Conservation (phyloP, 2,797 vertebrate genomes). For the Gadopsis marmoratus region DNA sequence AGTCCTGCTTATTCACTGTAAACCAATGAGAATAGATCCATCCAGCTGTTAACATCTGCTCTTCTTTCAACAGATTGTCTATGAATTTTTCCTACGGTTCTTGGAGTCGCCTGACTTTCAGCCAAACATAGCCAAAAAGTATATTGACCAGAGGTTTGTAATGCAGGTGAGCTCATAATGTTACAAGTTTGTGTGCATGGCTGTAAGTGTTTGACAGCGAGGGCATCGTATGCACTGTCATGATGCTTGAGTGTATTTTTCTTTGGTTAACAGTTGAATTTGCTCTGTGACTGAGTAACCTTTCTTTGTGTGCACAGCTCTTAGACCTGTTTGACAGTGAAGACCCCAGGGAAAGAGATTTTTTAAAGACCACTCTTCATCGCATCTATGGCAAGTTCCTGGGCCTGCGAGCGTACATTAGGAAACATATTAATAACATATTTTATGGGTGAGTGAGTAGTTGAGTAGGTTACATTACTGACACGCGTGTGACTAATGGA, state of each 20-base stretch:
- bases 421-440: slow-evolving; percentile 99
- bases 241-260: background rate
- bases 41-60: background rate
- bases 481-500: background rate
- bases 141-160: slow-evolving; percentile 99
- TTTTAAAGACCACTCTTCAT: slow-evolving; percentile 98
- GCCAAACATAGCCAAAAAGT: slow-evolving; percentile 99
- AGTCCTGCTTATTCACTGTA: background rate
- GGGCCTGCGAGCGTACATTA: slow-evolving; percentile 98
- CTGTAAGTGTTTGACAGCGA: background rate
- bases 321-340: slow-evolving; percentile 99
- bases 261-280: background rate
- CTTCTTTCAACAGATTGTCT: slow-evolving; percentile 91
- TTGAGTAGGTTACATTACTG: background rate
- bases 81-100: slow-evolving; percentile 99
- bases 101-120: slow-evolving; percentile 99
- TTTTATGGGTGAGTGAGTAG: slow-evolving; percentile 95
- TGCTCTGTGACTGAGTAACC: background rate
- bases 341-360: slow-evolving; percentile 98
- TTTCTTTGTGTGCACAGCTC: slow-evolving; percentile 81
- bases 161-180: slow-evolving; percentile 90
- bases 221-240: background rate
- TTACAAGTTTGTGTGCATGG: background rate
- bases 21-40: background rate
- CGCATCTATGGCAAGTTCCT: slow-evolving; percentile 99